Evolutionary conservation across 92 coral and sea anemone species (phyloP).

Genomic region (Muricea muricata): DNA sequence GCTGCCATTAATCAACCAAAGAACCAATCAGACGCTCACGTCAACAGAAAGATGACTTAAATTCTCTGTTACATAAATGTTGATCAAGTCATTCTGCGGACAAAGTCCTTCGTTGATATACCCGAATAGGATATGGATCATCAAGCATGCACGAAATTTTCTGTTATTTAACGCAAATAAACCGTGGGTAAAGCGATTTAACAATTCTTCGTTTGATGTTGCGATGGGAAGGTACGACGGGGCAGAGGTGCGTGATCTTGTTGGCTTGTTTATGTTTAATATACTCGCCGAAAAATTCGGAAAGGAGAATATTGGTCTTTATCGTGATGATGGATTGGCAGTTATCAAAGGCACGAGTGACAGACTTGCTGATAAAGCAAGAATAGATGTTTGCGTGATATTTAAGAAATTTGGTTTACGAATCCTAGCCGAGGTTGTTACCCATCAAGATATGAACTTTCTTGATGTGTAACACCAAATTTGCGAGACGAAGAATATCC

Average conservation of each 20-base stretch:
- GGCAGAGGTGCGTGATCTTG: slow-evolving; percentile 44
- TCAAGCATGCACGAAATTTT: slow-evolving; percentile 37
- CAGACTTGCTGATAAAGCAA: slow-evolving; percentile 23
- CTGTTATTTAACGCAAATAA: slow-evolving; percentile 5
- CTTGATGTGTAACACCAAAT: background rate
- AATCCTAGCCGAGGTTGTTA: background rate
- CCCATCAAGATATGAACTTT: background rate
- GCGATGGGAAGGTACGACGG: slow-evolving; percentile 48
- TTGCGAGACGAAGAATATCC: background rate
- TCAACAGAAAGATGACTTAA: no score
- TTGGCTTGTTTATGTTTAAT: slow-evolving; percentile 41
- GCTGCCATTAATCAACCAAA: no score
- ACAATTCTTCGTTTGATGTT: background rate
- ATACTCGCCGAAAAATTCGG: slow-evolving; percentile 31
- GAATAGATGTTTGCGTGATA: background rate
- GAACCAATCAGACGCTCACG: no score
- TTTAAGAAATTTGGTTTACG: no score
- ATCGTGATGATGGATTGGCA: slow-evolving; percentile 48
- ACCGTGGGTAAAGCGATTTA: slow-evolving; percentile 21
- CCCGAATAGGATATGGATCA: background rate
- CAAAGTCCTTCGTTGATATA: background rate
- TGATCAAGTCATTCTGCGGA: slow-evolving; percentile 12
- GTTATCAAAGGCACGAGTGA: slow-evolving; percentile 14
- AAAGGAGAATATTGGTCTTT: slow-evolving; percentile 35
- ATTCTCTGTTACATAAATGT: no score